Evolutionary conservation across 2,888 invertebrate genomes (phyloP).

Genomic region (Thera obeliscata): DNA sequence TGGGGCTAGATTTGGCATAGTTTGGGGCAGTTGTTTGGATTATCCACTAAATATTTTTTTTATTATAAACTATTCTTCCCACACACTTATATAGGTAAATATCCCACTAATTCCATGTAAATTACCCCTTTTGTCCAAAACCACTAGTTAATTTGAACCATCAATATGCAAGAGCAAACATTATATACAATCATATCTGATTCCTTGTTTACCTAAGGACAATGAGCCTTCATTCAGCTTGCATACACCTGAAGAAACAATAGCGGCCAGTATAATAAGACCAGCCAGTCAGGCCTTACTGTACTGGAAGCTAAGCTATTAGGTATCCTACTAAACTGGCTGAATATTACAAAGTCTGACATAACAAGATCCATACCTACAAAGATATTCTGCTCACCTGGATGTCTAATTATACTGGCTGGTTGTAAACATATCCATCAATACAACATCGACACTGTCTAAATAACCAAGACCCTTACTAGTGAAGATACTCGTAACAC

Average conservation of each 20-base stretch:
- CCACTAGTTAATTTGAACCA: constrained; percentile 33
- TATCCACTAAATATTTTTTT: too few species aligned
- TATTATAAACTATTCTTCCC: too few species aligned
- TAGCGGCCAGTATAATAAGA: constrained; percentile 17
- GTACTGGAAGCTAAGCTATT: constrained; percentile 2
- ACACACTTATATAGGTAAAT: background rate
- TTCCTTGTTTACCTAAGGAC: constrained; percentile 40
- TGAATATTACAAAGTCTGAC: constrained; percentile 8
- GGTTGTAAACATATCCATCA: constrained; percentile 9
- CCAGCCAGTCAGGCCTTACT: background rate
- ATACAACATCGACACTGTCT: constrained; percentile 10
- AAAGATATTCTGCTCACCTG: background rate
- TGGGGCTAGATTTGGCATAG: too few species aligned
- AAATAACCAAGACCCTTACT: constrained; percentile 17
- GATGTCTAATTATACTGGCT: constrained; percentile 13
- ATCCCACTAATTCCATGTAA: background rate
- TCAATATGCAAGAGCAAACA: constrained; percentile 38
- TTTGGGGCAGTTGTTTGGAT: too few species aligned
- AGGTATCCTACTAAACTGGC: constrained; percentile 17
- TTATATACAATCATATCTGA: constrained; percentile 31
- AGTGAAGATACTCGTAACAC: constrained; percentile 15
- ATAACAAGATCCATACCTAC: constrained; percentile 13
- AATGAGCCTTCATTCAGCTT: constrained; percentile 35
- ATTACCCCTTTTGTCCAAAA: constrained; percentile 12
- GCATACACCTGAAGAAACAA: constrained; percentile 36